Base-by-base conservation (phyloP, 2,888 invertebrate species). In the Operophtera brumata region DNA sequence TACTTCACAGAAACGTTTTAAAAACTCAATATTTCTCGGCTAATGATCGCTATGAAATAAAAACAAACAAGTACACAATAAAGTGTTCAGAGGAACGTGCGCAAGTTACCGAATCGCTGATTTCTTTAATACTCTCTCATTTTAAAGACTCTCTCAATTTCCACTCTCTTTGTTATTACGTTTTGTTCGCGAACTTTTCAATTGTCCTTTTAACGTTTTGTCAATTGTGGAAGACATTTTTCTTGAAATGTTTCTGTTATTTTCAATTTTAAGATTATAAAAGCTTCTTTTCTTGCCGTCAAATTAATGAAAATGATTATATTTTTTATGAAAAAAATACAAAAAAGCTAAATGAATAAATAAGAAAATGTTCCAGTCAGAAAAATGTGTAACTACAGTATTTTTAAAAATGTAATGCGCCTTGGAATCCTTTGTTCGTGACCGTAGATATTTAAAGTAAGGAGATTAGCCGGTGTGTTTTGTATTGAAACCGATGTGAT, bases 111-210 rank as follows among this genome's bases (percentile, higher is more conserved):
- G 59, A 55, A 55, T 55, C 48, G 43, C 47, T 47, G 52, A 51
- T 58, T 58, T 54, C 37, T 52, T 30, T 30, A 32, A 52, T 41
- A 13, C 26, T 58, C 39, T 39, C 36, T 13, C 12, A 34, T 46
- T 55, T 50, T 28, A 46, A 12, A 34, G 41, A 40, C 40, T 51
- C 54, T 55, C 55, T 49, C 49, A 51, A 51, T 58, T 54, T 54
- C 50, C 54, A 45, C 50, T 35, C 34, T 30, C 42, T 34, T 56
- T 59, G 53, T 64, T 61, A 52, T 60, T 59, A 41, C 35, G 47
- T 58, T 53, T 54, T 51, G 50, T 56, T 56, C 50, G 53, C 28
- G 11, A 59, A 56, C 55, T 59, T 56, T 50, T 47, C 32, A 50
- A 56, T 59, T 56, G 59, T 53, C 47, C 40, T 52, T 50, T 57